Percentiles rank a stretch among this genome's conserved stretches.
Conservation (phyloP, 2,888 invertebrate genomes). For the Sphaerophoria rueppellii region DNA sequence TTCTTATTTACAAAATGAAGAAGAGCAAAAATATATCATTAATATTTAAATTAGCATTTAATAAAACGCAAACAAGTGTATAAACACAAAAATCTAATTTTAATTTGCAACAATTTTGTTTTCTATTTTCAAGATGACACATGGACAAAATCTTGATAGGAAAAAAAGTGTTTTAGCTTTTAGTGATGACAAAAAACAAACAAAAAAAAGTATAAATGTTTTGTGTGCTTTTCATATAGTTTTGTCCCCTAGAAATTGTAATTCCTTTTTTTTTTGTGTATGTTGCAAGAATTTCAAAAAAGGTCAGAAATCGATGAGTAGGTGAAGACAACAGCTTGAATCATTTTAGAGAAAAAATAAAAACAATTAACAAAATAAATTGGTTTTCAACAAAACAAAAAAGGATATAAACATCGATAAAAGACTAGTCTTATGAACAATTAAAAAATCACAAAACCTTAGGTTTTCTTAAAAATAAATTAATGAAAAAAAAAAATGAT, state of each 20-base stretch:
- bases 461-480: slow-evolving; percentile 38
- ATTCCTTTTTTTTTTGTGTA: slow-evolving; percentile 38
- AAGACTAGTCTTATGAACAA: slow-evolving; percentile 59
- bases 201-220: slow-evolving; percentile 41
- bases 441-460: slow-evolving; percentile 8
- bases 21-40: not conserved
- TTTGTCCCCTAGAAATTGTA: slow-evolving; percentile 13
- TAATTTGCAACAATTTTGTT: not conserved
- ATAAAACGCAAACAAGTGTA: not conserved
- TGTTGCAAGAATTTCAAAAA: not conserved
- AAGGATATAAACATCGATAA: slow-evolving; percentile 39
- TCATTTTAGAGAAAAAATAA: slow-evolving; percentile 4
- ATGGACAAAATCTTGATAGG: slow-evolving; percentile 12
- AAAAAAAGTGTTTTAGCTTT: slow-evolving; percentile 62
- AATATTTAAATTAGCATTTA: not conserved
- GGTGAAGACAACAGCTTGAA: not conserved
- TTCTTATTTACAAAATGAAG: slow-evolving; percentile 32
- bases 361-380: slow-evolving; percentile 22
- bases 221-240: slow-evolving; percentile 60
- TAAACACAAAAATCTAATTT: slow-evolving; percentile 1
- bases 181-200: slow-evolving; percentile 59
- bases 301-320: slow-evolving; percentile 36
- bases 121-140: not conserved
- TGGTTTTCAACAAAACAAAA: slow-evolving; percentile 35
- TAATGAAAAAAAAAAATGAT: slow-evolving; percentile 9